These are phyloP conservation scores for Megalops atlanticus DNA, from an alignment of 2,113 vertebrate species.

Conservation along the genomic window DNA sequence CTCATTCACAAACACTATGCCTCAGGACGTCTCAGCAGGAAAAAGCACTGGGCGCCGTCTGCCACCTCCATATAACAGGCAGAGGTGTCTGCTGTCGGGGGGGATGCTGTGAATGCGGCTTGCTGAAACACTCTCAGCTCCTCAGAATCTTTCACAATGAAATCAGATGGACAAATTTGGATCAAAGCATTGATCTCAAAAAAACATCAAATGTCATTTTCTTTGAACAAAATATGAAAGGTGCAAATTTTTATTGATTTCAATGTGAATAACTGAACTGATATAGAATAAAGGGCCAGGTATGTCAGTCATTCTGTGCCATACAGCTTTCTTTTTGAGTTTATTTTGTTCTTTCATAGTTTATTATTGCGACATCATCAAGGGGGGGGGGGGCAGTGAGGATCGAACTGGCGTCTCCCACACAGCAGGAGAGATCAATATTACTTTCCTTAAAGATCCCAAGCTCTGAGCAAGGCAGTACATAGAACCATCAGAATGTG, in stretches of 20 bases:
- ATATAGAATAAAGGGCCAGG: neutral
- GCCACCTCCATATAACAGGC: neutral
- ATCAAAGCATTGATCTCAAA: neutral
- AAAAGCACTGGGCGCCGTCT: neutral
- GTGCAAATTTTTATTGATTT: neutral
- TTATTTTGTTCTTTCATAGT: neutral
- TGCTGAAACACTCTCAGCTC: neutral
- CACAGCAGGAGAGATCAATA: neutral
- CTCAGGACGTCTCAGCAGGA: neutral
- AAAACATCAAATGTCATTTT: neutral
- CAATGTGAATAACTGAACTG: neutral
- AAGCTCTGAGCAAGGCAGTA: neutral
- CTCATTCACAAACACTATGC: neutral
- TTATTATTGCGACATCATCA: neutral
- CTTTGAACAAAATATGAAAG: neutral
- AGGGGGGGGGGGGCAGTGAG: neutral
- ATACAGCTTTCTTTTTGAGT: neutral
- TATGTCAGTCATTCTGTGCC: neutral
- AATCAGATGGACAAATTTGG: neutral
- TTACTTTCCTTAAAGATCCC: neutral
- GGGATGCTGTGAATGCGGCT: neutral
- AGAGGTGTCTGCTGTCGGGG: neutral
- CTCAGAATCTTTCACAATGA: neutral
- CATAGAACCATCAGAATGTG: neutral
- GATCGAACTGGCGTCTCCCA: neutral